Evolutionary conservation across 2,888 invertebrate species (phyloP).

Genomic region (Cecidostiba fungosa): DNA sequence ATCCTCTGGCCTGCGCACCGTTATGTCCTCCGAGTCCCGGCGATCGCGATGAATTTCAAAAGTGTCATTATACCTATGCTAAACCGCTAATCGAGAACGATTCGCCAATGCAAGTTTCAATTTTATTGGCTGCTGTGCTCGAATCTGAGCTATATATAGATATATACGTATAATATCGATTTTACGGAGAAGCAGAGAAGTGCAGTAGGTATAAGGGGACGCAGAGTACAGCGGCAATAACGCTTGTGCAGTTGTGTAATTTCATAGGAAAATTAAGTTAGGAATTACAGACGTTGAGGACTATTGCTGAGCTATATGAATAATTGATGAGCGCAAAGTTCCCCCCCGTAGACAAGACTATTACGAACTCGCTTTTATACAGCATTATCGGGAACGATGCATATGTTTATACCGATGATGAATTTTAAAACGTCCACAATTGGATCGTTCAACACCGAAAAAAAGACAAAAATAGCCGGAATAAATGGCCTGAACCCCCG

Average conservation of each 20-base stretch:
- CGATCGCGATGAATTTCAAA: neutral
- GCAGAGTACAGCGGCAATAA: neutral
- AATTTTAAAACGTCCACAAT: neutral
- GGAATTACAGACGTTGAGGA: neutral
- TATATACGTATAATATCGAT: neutral
- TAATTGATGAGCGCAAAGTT: constrained; percentile 16
- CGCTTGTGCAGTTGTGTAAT: neutral
- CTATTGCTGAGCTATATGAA: neutral
- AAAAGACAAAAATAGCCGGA: neutral
- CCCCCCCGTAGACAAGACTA: neutral
- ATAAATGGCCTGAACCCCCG: neutral
- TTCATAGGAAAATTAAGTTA: constrained; percentile 3
- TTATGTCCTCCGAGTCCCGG: neutral
- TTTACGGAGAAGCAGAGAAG: neutral
- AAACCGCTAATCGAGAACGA: constrained; percentile 32
- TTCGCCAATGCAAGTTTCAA: constrained; percentile 10
- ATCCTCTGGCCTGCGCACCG: neutral
- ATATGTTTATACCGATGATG: neutral
- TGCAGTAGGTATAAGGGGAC: neutral
- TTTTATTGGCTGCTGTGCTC: neutral
- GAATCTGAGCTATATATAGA: neutral
- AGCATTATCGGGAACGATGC: neutral
- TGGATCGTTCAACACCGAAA: neutral
- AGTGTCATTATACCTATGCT: neutral
- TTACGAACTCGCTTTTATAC: neutral